Conservation (phyloP, 2,888 invertebrate species). For the Pyrrhia umbra region DNA sequence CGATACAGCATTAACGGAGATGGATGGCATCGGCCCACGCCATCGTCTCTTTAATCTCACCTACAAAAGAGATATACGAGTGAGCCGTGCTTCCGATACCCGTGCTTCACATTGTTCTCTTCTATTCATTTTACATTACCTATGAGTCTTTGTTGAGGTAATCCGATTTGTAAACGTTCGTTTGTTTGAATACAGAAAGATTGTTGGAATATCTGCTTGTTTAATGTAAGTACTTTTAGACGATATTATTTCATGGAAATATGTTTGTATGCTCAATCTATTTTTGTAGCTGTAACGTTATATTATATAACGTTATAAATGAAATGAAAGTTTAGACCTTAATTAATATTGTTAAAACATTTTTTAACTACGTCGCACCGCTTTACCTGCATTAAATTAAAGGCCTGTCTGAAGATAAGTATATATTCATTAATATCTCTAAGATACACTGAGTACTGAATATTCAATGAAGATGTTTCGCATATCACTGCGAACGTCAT, state of each 20-base stretch:
- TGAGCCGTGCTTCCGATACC: slow-evolving; percentile 64
- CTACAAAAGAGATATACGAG: slow-evolving; percentile 81
- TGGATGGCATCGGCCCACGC: slow-evolving; percentile 80
- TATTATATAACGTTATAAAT: slow-evolving; percentile 4
- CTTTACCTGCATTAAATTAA: background rate
- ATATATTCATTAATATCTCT: slow-evolving; percentile 25
- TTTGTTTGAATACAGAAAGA: slow-evolving; percentile 25
- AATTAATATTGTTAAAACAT: slow-evolving; percentile 6
- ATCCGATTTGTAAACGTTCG: slow-evolving; percentile 35
- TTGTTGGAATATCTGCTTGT: slow-evolving; percentile 23
- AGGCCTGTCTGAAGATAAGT: background rate
- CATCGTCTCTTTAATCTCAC: slow-evolving; percentile 85
- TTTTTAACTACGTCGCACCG: slow-evolving; percentile 2
- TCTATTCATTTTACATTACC: slow-evolving; percentile 28
- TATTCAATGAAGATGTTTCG: slow-evolving; percentile 49
- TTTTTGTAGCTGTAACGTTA: slow-evolving; percentile 20
- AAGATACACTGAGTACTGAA: slow-evolving; percentile 33
- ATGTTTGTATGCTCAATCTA: background rate
- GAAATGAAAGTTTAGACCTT: slow-evolving; percentile 9
- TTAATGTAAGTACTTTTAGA: slow-evolving; percentile 19
- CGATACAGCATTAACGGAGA: slow-evolving; percentile 85
- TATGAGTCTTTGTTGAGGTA: slow-evolving; percentile 26
- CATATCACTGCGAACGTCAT: slow-evolving; percentile 57
- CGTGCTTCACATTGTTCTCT: slow-evolving; percentile 37
- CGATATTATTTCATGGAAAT: slow-evolving; percentile 19